Evolutionary conservation across 30 jellyfish, hydroid and myxozoan species (phyloP), one percentile per base, ranked within the genome.

Genomic region (Pseudorhiza aurosa): DNA sequence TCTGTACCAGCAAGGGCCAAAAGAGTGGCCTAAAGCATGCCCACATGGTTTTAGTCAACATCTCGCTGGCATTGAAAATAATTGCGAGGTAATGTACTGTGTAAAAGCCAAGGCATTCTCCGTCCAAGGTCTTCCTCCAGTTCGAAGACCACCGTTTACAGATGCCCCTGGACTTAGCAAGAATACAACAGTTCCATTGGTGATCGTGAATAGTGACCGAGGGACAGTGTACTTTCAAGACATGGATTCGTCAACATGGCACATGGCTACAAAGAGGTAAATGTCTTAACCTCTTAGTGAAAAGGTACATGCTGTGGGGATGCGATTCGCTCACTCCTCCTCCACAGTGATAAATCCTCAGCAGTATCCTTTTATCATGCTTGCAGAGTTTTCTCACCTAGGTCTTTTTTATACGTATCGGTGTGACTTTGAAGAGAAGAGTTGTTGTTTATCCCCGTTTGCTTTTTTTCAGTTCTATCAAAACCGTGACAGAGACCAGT

Each of bases 11-110:
- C 87, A 71, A 25, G 96, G 96, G 12, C 87, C 91, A 6, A n/a
- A 26, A 24, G 26, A 47, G 15, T 86, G 96, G 96, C 96, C 96
- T 29, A 86, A 86, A 42, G 24, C 60, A 28, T 86, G 96, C 45
- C 96, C 96, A 2, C 81, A 47, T 25, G 91, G 91, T 5, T 86
- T 57, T 75, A 86, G 91, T 29, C 96, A 86, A 45, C 96, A 86
- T 51, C 85, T 86, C 4, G 96, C 91, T 21, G 90, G 87, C 1
- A 72, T 86, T 64, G 90, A 75, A 57, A 68, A 59, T 22, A 57
- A 75, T 82, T 86, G 96, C 58, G 96, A 86, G 69, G 40, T 86
- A 35, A 56, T 67, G 87, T 86, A 58, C 81, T 86, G 96, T 35
- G 88, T 86, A 31, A 67, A 86, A 44, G 73, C 96, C 9, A 65